phyloP scores from a whole-genome alignment of 2,888 invertebrate species.

The Pharmacophagus antenor region DNA sequence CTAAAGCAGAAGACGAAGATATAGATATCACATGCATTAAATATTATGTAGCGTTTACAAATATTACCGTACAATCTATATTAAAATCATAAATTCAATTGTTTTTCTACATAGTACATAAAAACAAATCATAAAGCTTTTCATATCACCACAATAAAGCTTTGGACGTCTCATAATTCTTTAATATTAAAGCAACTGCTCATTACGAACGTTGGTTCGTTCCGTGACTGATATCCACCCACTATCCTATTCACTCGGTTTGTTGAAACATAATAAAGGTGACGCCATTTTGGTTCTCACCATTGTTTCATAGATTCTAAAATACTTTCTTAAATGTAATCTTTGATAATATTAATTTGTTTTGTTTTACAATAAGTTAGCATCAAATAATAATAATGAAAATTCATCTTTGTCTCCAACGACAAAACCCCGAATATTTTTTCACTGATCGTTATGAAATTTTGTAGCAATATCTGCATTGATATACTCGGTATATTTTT shows the following conservation, averaged over 20 bases:
- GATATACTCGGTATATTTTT: no score
- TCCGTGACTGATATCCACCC: constrained; percentile 19
- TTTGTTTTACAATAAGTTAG: no score
- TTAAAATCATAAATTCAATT: no score
- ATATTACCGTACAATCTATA: no score
- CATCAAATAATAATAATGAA: no score
- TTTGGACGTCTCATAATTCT: background rate
- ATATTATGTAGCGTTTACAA: background rate
- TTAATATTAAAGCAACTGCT: constrained; percentile 5
- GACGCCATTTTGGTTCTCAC: constrained; percentile 3
- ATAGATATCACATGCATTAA: no score
- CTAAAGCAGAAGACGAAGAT: background rate
- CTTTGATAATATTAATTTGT: no score
- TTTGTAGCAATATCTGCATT: no score
- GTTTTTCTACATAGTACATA: background rate
- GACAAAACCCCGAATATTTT: no score
- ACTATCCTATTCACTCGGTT: constrained; percentile 15
- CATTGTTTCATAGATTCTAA: constrained; percentile 1
- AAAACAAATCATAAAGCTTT: constrained; percentile 2
- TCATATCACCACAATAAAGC: constrained; percentile 8
- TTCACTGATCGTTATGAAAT: no score
- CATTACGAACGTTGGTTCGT: constrained; percentile 15
- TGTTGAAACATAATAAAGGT: constrained; percentile 9
- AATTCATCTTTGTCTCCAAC: no score
- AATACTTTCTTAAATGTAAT: background rate